Evolutionary conservation across 2,797 vertebrate species (phyloP).

Genomic region (Amazona ochrocephala): DNA sequence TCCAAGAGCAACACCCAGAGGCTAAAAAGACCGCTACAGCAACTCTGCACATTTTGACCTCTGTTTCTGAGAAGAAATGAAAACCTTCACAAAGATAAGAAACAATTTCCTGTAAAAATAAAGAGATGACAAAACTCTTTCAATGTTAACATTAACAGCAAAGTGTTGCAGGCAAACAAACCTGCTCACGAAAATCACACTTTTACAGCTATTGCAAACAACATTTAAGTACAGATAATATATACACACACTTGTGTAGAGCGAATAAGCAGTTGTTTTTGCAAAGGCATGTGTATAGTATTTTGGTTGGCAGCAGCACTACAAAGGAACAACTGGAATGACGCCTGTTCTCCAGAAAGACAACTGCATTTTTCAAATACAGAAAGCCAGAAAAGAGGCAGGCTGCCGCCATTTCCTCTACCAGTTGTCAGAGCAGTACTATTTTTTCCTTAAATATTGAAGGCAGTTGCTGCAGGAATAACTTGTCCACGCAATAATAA

Average conservation of each 20-base stretch:
- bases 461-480: background rate
- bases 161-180: background rate
- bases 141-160: background rate
- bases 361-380: background rate
- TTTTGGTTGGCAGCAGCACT: background rate
- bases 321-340: background rate
- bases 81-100: background rate
- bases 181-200: background rate
- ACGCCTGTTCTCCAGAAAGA: background rate
- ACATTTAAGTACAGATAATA: background rate
- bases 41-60: background rate
- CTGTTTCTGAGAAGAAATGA: background rate
- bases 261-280: background rate
- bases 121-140: background rate
- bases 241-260: rapidly evolving
- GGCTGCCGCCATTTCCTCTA: background rate
- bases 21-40: constrained; percentile 48
- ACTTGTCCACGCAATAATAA: background rate
- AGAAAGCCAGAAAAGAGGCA: background rate
- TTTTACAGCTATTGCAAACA: background rate
- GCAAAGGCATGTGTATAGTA: background rate
- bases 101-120: background rate
- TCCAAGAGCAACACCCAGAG: constrained; percentile 75
- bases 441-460: background rate
- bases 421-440: background rate